A percentile compares a stretch with the other conserved stretches of the same genome.
Conservation (phyloP, 2,113 vertebrate genomes). For the Lynx canadensis region DNA sequence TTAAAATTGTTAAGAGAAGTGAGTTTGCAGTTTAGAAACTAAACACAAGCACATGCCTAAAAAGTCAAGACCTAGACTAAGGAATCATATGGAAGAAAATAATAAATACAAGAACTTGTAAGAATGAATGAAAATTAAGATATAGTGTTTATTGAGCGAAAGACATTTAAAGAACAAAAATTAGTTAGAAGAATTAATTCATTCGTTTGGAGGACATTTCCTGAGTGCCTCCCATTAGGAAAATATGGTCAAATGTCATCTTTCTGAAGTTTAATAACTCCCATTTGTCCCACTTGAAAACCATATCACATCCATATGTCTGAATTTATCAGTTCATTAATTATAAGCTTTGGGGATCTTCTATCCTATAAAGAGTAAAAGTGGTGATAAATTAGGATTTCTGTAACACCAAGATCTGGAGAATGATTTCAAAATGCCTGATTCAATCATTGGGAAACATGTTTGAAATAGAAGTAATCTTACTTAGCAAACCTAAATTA, state of each 20-base stretch:
- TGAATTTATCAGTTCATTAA: slow-evolving; percentile 66
- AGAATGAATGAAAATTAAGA: slow-evolving; percentile 30
- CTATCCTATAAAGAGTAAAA: slow-evolving; percentile 42
- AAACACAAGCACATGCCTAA: neutral
- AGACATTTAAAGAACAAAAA: slow-evolving; percentile 54
- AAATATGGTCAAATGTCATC: slow-evolving; percentile 39
- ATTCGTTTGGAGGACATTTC: slow-evolving; percentile 48
- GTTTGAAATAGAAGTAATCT: slow-evolving; percentile 53
- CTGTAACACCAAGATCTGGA: neutral
- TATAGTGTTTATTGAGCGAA: slow-evolving; percentile 19
- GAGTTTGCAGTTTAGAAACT: neutral
- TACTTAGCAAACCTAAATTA: slow-evolving; percentile 49
- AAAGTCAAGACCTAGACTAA: neutral
- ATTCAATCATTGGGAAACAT: slow-evolving; percentile 42
- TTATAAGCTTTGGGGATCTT: slow-evolving; percentile 19
- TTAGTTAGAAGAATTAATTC: slow-evolving; percentile 25
- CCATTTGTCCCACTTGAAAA: slow-evolving; percentile 64
- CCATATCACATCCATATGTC: slow-evolving; percentile 20
- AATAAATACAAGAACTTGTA: neutral
- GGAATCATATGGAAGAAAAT: neutral
- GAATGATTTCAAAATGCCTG: slow-evolving; percentile 53
- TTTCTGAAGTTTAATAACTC: slow-evolving; percentile 59
- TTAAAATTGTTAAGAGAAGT: neutral
- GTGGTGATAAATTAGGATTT: slow-evolving; percentile 49
- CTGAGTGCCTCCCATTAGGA: neutral